A percentile compares a stretch with the other conserved stretches of the same genome.
Evolutionary conservation across 2,888 invertebrate genomes (phyloP).

Genomic region (Teleogryllus oceanicus): DNA sequence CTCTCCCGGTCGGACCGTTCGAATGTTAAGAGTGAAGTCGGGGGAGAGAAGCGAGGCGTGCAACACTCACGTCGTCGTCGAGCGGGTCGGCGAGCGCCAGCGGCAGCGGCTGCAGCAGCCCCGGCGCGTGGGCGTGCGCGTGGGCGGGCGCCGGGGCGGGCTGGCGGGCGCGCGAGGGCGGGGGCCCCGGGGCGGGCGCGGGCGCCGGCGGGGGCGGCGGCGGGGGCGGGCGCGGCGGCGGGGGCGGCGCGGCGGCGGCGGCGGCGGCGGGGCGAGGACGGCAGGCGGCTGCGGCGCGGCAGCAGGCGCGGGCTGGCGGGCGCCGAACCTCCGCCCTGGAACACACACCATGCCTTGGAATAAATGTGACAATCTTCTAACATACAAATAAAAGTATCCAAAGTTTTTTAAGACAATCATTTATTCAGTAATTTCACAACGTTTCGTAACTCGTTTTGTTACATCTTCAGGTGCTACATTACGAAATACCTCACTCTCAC

Average conservation of each 20-base stretch:
- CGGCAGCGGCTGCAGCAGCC: conserved; percentile 11
- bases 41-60: background rate
- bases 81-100: background rate
- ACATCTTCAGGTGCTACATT: too few species aligned
- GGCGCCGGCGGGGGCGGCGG: conserved; percentile 48
- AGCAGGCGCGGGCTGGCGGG: conserved; percentile 57
- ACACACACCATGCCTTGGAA: too few species aligned
- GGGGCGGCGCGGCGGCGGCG: conserved; percentile 57
- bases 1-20: too few species aligned
- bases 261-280: conserved; percentile 64
- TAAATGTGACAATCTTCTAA: too few species aligned
- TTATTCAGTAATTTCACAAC: too few species aligned
- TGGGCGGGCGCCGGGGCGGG: conserved; percentile 42
- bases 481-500: too few species aligned
- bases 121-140: conserved; percentile 42
- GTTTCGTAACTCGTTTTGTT: too few species aligned
- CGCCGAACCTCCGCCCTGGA: conserved; percentile 26
- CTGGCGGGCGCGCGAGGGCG: conserved; percentile 44
- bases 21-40: too few species aligned
- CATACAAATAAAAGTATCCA: too few species aligned
- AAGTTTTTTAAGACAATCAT: too few species aligned
- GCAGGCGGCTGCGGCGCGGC: conserved; percentile 78
- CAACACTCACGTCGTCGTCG: too few species aligned
- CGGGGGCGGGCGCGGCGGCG: conserved; percentile 48
- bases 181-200: conserved; percentile 48